A percentile compares a stretch with the other conserved stretches of the same genome.
Evolutionary conservation across 2,113 vertebrate species (phyloP).

Genomic region (Suncus etruscus): DNA sequence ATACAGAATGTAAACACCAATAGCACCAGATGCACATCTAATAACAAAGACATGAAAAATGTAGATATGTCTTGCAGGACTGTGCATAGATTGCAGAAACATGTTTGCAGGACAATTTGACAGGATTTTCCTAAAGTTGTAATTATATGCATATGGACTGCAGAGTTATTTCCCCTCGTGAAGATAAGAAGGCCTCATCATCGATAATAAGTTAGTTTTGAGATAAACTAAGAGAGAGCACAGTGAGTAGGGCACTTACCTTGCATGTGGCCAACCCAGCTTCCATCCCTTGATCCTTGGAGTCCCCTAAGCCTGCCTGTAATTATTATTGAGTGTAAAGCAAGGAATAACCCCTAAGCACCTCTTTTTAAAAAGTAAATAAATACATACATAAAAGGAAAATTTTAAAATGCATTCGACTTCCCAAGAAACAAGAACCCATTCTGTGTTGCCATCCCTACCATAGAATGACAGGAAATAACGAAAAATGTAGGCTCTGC

Average conservation of each 20-base stretch:
- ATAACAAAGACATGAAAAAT: conserved; percentile 8
- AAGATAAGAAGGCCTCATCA: background rate
- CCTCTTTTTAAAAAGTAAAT: too few species aligned
- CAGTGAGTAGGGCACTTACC: too few species aligned
- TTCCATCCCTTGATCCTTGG: too few species aligned
- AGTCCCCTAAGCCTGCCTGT: too few species aligned
- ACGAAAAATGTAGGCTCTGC: background rate
- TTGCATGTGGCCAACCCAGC: too few species aligned
- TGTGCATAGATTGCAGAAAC: background rate
- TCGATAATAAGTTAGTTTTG: background rate
- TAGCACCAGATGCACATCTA: background rate
- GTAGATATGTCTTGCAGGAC: background rate
- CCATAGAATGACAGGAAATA: background rate
- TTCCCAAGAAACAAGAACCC: background rate
- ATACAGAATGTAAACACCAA: background rate
- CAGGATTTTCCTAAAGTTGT: background rate
- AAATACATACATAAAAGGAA: too few species aligned
- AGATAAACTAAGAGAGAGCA: too few species aligned
- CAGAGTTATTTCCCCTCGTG: background rate
- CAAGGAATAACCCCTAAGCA: too few species aligned
- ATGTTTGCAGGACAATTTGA: background rate
- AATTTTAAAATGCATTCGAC: background rate
- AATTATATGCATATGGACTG: background rate
- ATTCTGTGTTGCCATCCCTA: background rate
- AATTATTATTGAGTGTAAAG: too few species aligned